Evolutionary conservation across 2,888 invertebrate genomes (phyloP), one percentile per base, ranked within the genome.

Genomic region (Sclerodermus sp.): DNA sequence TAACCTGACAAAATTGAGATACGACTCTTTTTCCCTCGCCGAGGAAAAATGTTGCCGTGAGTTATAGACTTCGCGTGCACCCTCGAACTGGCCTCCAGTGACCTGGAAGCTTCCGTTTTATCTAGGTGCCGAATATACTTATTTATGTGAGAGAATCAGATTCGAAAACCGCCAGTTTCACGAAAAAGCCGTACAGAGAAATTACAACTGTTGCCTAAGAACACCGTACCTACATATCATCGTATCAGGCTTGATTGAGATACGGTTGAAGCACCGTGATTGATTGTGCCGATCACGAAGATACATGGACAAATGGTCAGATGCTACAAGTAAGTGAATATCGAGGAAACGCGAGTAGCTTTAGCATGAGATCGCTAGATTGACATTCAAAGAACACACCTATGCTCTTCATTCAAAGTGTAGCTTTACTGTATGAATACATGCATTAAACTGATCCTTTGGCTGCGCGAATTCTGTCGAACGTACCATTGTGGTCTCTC

Each of bases 111-210:
- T 42, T 39, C 57, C 51, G 48, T 51, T 58, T 60, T 60, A 49
- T 55, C 53, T 56, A 58, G 42, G 47, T 44, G 17, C 23, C 23
- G 23, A 23, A 23, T 23, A 38, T 60, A 58, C 68, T 70, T 68
- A 66, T 69, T 70, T 68, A 66, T 67, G 70, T 66, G 71, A 57
- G 67, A 67, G 57, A 60, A 61, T 56, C 51, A 51, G 57, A 58
- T 54, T 54, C 48, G 38, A 40, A 53, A 57, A 47, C 48, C 36
- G 47, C 12, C 54, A 54, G 50, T 41, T 34, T 42, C 3, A 23
- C 8, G 23, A 8, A 8, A 23, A 23, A 23, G 8, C 8, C 23
- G 4, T 23, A 23, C 8, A n/a, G n/a, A n/a, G n/a, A n/a, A n/a
- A n/a, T n/a, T 23, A 23, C 23, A 8, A 5, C 4, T 8, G 8